Percentiles rank a stretch among this genome's conserved stretches.
These are phyloP conservation scores for Hypena proboscidalis DNA, from an alignment of 2,888 invertebrate genomes.

Conservation along the genomic window DNA sequence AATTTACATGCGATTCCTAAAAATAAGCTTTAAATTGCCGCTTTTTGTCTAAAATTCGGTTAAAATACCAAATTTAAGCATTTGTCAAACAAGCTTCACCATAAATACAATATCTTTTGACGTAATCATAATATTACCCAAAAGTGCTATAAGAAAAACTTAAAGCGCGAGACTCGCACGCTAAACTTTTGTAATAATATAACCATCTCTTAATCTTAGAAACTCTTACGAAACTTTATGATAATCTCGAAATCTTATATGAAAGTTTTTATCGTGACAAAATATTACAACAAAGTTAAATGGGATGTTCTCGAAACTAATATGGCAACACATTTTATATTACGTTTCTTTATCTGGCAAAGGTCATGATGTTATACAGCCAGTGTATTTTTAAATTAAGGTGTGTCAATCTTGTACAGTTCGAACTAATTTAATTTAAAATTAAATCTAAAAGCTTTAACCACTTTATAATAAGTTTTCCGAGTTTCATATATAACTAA, in stretches of 20 bases:
- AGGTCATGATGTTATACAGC: slow-evolving; percentile 7
- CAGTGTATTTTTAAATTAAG: no score
- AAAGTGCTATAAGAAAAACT: slow-evolving; percentile 14
- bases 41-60: neutral
- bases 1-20: no score
- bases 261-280: slow-evolving; percentile 12
- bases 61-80: neutral
- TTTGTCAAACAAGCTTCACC: slow-evolving; percentile 6
- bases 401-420: no score
- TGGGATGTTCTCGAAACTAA: slow-evolving; percentile 20
- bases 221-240: slow-evolving; percentile 23
- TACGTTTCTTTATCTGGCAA: slow-evolving; percentile 3
- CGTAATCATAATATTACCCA: slow-evolving; percentile 9
- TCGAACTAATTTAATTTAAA: no score
- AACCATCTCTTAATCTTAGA: slow-evolving; percentile 23
- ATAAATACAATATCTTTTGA: slow-evolving; percentile 1
- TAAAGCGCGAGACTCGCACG: slow-evolving; percentile 8
- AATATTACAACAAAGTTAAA: slow-evolving; percentile 27
- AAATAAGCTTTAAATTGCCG: no score
- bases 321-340: slow-evolving; percentile 12
- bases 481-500: no score
- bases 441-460: no score
- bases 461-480: no score
- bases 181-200: slow-evolving; percentile 29
- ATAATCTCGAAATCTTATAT: slow-evolving; percentile 23